These are phyloP conservation scores for Drymonia ruficornis DNA, from an alignment of 2,888 invertebrate species.

Conservation along the genomic window DNA sequence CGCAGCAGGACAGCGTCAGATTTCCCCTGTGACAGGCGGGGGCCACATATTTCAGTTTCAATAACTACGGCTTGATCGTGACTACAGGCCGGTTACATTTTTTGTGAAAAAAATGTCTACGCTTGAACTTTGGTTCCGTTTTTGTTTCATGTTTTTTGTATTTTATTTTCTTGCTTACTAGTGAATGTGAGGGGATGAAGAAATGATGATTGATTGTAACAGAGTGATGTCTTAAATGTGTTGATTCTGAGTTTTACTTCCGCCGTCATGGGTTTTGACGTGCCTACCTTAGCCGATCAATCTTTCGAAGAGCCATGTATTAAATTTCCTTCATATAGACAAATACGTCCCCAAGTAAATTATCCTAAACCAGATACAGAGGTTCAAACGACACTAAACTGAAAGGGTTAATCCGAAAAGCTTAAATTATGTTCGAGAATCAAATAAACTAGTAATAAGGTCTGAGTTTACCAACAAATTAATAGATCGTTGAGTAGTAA, in stretches of 20 bases:
- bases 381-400: no score
- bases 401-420: no score
- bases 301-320: not conserved
- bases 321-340: no score
- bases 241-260: not conserved
- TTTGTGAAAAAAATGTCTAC: not conserved
- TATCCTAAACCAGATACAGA: no score
- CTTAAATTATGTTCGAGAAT: no score
- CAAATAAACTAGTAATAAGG: no score
- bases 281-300: not conserved
- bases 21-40: constrained; percentile 45
- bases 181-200: no score
- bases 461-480: no score
- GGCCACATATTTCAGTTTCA: constrained; percentile 31
- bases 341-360: no score
- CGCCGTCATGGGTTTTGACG: not conserved
- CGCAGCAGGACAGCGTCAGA: constrained; percentile 39
- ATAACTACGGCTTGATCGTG: constrained; percentile 27
- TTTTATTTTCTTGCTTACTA: no score
- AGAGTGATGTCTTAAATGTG: not conserved
- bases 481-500: no score
- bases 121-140: not conserved
- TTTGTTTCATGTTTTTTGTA: constrained; percentile 4
- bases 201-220: not conserved
- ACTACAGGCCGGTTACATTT: constrained; percentile 4